phyloP scores from a whole-genome alignment of 1,140 invertebrate genomes.

The Orchesella cincta region DNA sequence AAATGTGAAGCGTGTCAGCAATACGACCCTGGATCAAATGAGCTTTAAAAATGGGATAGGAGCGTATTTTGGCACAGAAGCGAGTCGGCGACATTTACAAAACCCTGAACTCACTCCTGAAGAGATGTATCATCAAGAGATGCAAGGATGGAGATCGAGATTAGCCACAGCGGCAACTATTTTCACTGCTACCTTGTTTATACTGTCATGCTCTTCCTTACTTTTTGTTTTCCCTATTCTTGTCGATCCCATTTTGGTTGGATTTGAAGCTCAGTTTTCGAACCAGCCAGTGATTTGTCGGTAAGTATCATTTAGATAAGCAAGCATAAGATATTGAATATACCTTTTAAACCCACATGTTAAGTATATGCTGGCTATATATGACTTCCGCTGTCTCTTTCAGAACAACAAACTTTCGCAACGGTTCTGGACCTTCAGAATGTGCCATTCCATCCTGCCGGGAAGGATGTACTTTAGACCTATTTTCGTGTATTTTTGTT shows the following conservation, averaged over 20 bases:
- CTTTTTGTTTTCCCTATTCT: conserved; percentile 85
- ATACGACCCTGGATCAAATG: conserved; percentile 15
- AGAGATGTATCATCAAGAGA: conserved; percentile 1
- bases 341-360: no score
- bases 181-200: conserved; percentile 72
- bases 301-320: conserved; percentile 30
- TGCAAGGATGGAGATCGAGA: conserved; percentile 37
- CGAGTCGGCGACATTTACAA: not conserved
- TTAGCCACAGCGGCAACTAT: conserved; percentile 30
- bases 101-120: not conserved
- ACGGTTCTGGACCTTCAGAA: conserved; percentile 71
- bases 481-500: conserved; percentile 81
- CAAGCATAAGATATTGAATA: not conserved
- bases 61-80: not conserved
- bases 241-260: conserved; percentile 85
- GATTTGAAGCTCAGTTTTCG: conserved; percentile 78
- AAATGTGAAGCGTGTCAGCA: not conserved
- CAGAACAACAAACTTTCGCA: conserved; percentile 64
- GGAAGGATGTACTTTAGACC: conserved; percentile 83
- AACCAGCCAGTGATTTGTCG: conserved; percentile 72
- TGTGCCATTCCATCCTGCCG: conserved; percentile 83
- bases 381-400: no score
- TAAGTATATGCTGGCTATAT: no score
- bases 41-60: conserved; percentile 18
- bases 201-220: conserved; percentile 76